phyloP scores from a whole-genome alignment of 2,888 invertebrate genomes.

The Dioctria rufipes region DNA sequence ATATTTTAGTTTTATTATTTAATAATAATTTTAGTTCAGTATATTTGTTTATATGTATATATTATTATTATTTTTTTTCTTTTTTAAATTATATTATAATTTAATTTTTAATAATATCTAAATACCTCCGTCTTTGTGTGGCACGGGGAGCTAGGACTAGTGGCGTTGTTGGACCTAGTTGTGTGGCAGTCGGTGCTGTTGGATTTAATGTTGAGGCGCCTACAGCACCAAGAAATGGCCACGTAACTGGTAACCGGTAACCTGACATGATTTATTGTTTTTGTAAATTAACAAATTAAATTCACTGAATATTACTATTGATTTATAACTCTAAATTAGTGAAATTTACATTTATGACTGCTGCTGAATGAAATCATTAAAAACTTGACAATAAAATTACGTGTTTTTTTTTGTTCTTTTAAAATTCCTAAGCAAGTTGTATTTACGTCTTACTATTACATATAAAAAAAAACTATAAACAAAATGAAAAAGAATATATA shows the following conservation, averaged over 20 bases:
- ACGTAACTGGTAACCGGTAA: slow-evolving; percentile 84
- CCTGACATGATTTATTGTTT: slow-evolving; percentile 71
- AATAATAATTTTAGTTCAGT: slow-evolving; percentile 19
- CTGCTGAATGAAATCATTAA: slow-evolving; percentile 16
- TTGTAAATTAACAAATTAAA: slow-evolving; percentile 21
- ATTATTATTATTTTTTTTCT: not conserved
- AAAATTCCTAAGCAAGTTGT: slow-evolving; percentile 56
- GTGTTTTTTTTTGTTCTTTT: not conserved
- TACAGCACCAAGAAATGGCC: slow-evolving; percentile 80
- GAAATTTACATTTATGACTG: slow-evolving; percentile 15
- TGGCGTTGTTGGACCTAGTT: slow-evolving; percentile 65
- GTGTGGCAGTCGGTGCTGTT: slow-evolving; percentile 74
- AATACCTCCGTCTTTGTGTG: slow-evolving; percentile 83
- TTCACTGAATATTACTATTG: slow-evolving; percentile 32
- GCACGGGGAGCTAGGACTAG: slow-evolving; percentile 81
- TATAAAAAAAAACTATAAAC: not conserved
- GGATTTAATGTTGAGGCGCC: slow-evolving; percentile 75
- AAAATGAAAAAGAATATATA: not conserved
- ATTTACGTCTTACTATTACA: slow-evolving; percentile 54
- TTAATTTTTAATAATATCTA: slow-evolving; percentile 55
- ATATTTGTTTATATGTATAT: not conserved
- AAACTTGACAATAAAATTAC: slow-evolving; percentile 4
- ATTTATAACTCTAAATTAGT: slow-evolving; percentile 45
- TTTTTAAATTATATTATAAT: slow-evolving; percentile 43
- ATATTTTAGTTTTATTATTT: not conserved